Percentiles rank a stretch among this genome's conserved stretches.
These are phyloP conservation scores for Pterois miles DNA, from an alignment of 2,797 vertebrate species.

Conservation along the genomic window DNA sequence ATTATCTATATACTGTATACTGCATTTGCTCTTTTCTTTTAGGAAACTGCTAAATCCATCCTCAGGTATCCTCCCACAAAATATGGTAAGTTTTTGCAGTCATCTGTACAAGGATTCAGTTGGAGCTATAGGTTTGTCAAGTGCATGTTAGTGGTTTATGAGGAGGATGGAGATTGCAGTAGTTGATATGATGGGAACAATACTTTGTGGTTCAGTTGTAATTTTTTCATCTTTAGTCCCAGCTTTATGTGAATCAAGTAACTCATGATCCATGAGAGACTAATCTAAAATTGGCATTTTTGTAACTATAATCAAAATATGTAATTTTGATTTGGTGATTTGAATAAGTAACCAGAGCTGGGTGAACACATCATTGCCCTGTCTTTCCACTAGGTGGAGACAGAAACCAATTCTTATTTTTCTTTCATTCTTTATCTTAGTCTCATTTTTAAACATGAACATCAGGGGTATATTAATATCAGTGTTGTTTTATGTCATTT, in stretches of 20 bases:
- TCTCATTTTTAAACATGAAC: not conserved
- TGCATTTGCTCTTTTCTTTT: constrained; percentile 34
- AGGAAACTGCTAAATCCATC: constrained; percentile 65
- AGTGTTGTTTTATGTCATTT: constrained; percentile 17
- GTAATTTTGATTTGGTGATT: not conserved
- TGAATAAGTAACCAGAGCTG: not conserved
- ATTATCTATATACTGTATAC: not conserved
- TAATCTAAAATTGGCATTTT: not conserved
- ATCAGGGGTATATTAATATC: not conserved
- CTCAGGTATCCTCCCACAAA: constrained; percentile 51
- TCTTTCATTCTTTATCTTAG: not conserved
- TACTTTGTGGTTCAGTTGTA: not conserved
- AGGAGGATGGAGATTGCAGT: not conserved
- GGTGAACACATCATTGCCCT: not conserved
- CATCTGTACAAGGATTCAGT: not conserved
- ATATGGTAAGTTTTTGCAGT: constrained; percentile 59
- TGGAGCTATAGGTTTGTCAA: not conserved
- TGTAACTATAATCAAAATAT: not conserved
- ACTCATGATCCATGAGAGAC: not conserved
- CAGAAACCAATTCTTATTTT: constrained; percentile 4
- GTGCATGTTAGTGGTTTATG: not conserved
- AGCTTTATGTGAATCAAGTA: not conserved
- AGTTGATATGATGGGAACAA: not conserved
- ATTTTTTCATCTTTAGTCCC: not conserved
- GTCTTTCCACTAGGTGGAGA: constrained; percentile 69